A percentile compares a stretch with the other conserved stretches of the same genome.
These are phyloP conservation scores for Psilanteris sp. DNA, from an alignment of 1,140 invertebrate species.

Conservation along the genomic window DNA sequence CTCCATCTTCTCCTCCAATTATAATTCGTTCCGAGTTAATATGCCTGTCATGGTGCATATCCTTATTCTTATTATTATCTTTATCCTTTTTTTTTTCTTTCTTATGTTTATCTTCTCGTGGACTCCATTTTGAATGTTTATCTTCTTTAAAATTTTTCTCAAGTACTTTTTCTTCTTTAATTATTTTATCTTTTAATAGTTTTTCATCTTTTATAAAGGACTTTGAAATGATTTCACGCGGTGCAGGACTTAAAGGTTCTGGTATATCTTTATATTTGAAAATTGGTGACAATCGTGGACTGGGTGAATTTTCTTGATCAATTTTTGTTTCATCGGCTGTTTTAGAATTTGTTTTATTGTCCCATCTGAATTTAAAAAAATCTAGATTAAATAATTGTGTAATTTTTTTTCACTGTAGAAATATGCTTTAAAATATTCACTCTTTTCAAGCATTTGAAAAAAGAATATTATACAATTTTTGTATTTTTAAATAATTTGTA, in stretches of 20 bases:
- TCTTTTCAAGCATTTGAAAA: too few relatives aligned
- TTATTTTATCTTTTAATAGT: slow-evolving; percentile 42
- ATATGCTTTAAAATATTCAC: too few relatives aligned
- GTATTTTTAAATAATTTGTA: too few relatives aligned
- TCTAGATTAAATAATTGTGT: too few relatives aligned
- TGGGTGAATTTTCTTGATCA: slow-evolving; percentile 65
- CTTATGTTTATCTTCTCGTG: slow-evolving; percentile 70
- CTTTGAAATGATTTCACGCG: slow-evolving; percentile 68
- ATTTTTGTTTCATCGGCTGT: slow-evolving; percentile 72
- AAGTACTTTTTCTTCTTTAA: slow-evolving; percentile 68
- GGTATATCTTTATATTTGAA: slow-evolving; percentile 69
- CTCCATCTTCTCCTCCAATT: slow-evolving; percentile 88
- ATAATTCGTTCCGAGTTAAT: slow-evolving; percentile 85
- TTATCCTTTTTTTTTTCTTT: slow-evolving; percentile 76
- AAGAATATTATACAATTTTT: neutral
- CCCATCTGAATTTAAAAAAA: slow-evolving; percentile 69
- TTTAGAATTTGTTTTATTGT: slow-evolving; percentile 72
- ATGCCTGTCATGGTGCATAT: slow-evolving; percentile 69
- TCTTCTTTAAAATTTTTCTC: slow-evolving; percentile 67
- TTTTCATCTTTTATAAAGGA: slow-evolving; percentile 57
- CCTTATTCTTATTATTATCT: slow-evolving; percentile 69
- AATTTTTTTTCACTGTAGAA: too few relatives aligned
- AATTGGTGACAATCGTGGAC: slow-evolving; percentile 64
- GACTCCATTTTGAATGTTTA: slow-evolving; percentile 65
- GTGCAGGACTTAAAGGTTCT: slow-evolving; percentile 70